A percentile compares a stretch with the other conserved stretches of the same genome.
These are phyloP conservation scores for Acronicta aceris DNA, from an alignment of 2,888 invertebrate species.

Conservation along the genomic window DNA sequence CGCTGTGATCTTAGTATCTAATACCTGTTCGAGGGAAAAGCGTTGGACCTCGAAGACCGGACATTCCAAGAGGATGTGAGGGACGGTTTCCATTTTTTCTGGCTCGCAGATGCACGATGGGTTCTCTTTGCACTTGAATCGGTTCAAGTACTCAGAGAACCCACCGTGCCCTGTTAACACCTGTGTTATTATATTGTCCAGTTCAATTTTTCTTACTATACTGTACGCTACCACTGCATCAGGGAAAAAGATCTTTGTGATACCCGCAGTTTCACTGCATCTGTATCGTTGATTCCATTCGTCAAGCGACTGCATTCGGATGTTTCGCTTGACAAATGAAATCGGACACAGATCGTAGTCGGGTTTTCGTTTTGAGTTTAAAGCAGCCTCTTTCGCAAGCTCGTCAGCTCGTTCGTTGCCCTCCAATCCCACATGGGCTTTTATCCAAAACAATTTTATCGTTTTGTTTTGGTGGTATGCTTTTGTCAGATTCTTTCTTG, in stretches of 20 bases:
- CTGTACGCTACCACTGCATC: background rate
- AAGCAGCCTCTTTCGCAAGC: background rate
- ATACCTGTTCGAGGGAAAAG: too few relatives aligned
- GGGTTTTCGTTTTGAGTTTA: background rate
- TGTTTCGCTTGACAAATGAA: conserved; percentile 31
- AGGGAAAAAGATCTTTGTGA: background rate
- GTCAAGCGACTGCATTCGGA: conserved; percentile 25
- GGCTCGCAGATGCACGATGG: too few relatives aligned
- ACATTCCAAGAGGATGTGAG: too few relatives aligned
- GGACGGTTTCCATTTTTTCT: too few relatives aligned
- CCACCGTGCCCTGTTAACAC: too few relatives aligned
- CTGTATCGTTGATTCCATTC: conserved; percentile 8
- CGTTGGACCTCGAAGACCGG: too few relatives aligned
- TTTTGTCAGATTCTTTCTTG: background rate
- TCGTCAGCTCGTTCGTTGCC: background rate
- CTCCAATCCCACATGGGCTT: background rate
- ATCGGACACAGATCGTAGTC: conserved; percentile 14
- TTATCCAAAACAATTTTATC: background rate
- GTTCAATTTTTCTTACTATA: background rate
- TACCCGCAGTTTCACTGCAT: background rate
- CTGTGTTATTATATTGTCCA: too few relatives aligned
- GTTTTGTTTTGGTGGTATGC: background rate
- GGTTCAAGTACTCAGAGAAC: too few relatives aligned
- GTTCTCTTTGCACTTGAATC: too few relatives aligned
- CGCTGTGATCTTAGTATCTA: too few relatives aligned